Percentiles rank a stretch among this genome's conserved stretches.
Conservation (phyloP, 2,797 vertebrate species). For the Streptopelia turtur region DNA sequence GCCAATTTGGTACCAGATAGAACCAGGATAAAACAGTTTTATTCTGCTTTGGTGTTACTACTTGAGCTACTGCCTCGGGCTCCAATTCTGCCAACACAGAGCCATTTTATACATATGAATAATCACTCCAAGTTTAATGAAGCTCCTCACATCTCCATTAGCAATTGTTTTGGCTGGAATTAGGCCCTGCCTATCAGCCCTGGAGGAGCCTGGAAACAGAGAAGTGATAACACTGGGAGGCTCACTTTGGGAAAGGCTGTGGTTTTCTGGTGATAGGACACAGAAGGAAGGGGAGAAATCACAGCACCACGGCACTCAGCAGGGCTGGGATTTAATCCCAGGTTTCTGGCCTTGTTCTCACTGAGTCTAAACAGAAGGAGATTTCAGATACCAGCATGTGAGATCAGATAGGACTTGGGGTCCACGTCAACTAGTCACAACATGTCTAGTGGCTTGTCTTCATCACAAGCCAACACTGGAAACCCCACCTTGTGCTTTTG, state of each 20-base stretch:
- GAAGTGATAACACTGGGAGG: conserved; percentile 25
- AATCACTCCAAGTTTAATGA: conserved; percentile 54
- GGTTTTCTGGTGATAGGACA: conserved; percentile 18
- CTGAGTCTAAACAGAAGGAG: not conserved
- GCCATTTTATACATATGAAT: conserved; percentile 29
- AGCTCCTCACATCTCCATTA: conserved; percentile 47
- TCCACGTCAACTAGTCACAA: not conserved
- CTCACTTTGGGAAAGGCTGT: conserved; percentile 19
- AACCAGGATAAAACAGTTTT: conserved; percentile 7
- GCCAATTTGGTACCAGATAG: not conserved
- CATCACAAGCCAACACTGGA: not conserved
- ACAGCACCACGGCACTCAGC: not conserved
- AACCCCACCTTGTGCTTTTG: not conserved
- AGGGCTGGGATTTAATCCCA: not conserved
- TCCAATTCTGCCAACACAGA: conserved; percentile 34
- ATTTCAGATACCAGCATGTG: not conserved
- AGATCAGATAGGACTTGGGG: not conserved
- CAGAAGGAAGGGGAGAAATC: not conserved
- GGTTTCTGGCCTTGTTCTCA: not conserved
- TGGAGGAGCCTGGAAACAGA: conserved; percentile 42
- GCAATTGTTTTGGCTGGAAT: conserved; percentile 60
- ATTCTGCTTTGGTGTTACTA: not conserved
- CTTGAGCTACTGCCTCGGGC: not conserved
- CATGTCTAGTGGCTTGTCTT: not conserved
- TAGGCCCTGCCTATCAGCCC: conserved; percentile 36